Evolutionary conservation across 2,797 vertebrate species (phyloP).

Genomic region (Urophycis tenuis): DNA sequence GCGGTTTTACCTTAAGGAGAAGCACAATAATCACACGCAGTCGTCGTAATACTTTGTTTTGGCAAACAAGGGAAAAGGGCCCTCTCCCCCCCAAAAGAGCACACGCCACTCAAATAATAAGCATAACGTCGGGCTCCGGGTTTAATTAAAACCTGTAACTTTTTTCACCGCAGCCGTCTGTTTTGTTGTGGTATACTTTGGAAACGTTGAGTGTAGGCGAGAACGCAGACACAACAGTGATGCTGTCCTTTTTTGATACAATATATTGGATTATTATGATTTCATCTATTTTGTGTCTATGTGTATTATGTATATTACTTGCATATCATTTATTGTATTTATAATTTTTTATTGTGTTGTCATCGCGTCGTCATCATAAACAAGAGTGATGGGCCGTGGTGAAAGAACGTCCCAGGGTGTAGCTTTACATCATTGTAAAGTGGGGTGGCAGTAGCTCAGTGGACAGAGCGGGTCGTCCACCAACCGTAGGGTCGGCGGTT

Average conservation of each 20-base stretch:
- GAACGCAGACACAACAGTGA: neutral
- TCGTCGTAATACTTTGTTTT: neutral
- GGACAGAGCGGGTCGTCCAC: too few relatives aligned
- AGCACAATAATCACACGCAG: neutral
- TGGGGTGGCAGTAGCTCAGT: too few relatives aligned
- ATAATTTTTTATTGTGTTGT: neutral
- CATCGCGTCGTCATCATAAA: neutral
- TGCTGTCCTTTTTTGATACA: neutral
- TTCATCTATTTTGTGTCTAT: neutral
- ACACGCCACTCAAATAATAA: neutral
- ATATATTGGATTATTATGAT: neutral
- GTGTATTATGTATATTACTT: neutral
- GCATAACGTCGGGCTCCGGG: neutral
- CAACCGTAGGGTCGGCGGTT: too few relatives aligned
- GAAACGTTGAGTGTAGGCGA: neutral
- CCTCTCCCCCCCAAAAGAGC: neutral
- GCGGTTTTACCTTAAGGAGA: neutral
- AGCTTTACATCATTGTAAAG: too few relatives aligned
- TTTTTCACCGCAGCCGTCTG: neutral
- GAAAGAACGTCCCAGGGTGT: neutral
- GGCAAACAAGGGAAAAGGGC: neutral
- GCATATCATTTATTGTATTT: neutral
- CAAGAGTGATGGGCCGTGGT: neutral
- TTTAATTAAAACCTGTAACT: neutral
- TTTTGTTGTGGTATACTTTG: neutral